Evolutionary conservation across 1,140 invertebrate genomes (phyloP), one percentile per base, ranked within the genome.

Genomic region (Formica exsecta): DNA sequence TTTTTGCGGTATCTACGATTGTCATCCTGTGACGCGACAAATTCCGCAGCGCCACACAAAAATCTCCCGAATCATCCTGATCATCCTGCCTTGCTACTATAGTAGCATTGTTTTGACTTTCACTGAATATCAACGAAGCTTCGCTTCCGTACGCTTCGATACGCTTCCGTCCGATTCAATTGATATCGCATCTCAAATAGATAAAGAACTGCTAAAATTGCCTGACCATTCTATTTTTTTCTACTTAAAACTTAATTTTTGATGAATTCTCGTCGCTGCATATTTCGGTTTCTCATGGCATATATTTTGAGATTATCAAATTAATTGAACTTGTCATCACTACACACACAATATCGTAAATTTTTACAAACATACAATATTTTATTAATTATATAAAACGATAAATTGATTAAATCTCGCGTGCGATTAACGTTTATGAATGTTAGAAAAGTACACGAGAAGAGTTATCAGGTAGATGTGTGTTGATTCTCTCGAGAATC

Each of bases 101-200:
- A 54, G 89, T 91, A 91, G 85, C 87, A 91, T 48, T 91, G 87
- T 91, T 91, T 91, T 91, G 90, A 91, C 90, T 89, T 51, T 87
- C 71, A 79, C 57, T 85, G 54, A 59, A 83, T 71, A 86, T 71
- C 65, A 19, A 57, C 57, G 38, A 51, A 51, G 48, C 59, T 57
- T 64, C 54, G 79, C 79, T 83, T 59, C 68, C 13, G 79, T 48
- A 48, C 13, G 44, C 44, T 48, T 48, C 4, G 22, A 22, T 80
- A 80, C 36, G 64, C 48, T 41, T 70, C 22, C 13, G 22, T 54
- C 32, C 13, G n/a, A 73, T 61, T 32, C 36, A 41, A 48, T 73
- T 74, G 9, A 57, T 3, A 25, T 13, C n/a, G 38, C 19, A 29
- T 29, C 32, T 38, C n/a, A 1, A 25, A 32, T 5, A 44, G 19